Conservation (phyloP, 2,113 vertebrate species). For the Chelonoidis abingdonii region DNA sequence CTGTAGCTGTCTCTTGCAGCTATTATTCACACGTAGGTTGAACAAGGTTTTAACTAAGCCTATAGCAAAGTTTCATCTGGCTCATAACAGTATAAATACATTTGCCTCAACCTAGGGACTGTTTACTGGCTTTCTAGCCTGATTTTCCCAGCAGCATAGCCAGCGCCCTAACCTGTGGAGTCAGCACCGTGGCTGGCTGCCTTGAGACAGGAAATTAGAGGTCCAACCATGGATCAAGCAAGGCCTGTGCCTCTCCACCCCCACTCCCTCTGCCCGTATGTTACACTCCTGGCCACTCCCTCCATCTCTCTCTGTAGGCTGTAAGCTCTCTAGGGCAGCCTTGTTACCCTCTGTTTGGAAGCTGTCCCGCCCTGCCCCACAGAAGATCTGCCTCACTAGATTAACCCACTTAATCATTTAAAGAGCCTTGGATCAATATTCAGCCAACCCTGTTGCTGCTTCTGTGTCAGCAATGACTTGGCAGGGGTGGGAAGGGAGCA, state of each 20-base stretch:
- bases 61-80: background rate
- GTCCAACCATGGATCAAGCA: background rate
- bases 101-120: background rate
- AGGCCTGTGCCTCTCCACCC: background rate
- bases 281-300: background rate
- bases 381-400: background rate
- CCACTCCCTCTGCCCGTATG: background rate
- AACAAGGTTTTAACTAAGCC: background rate
- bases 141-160: background rate
- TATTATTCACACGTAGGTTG: background rate
- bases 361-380: background rate
- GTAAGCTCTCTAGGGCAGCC: background rate
- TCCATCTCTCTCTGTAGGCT: rapidly evolving
- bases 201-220: background rate
- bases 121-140: background rate
- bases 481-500: background rate
- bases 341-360: background rate
- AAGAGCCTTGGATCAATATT: background rate
- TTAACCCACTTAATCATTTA: background rate
- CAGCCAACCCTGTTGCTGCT: background rate
- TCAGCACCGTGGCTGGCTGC: background rate
- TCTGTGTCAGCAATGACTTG: background rate
- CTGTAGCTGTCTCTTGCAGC: background rate
- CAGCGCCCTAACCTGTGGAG: background rate
- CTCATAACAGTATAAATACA: background rate